Evolutionary conservation across 2,797 vertebrate genomes (phyloP).

Genomic region (Sebastes steindachneri): DNA sequence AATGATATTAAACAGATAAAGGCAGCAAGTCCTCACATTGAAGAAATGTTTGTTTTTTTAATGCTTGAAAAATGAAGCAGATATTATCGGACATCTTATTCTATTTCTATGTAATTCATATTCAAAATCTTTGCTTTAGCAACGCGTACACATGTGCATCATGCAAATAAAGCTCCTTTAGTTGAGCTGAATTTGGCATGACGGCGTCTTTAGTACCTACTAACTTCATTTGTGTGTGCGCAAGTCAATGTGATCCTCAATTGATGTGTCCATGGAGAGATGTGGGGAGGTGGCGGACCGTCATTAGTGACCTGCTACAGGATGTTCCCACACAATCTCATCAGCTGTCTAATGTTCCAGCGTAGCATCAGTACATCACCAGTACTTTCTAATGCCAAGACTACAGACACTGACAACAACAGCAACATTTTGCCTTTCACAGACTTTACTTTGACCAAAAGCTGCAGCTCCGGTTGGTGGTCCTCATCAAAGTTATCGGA

Average conservation of each 20-base stretch:
- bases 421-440: neutral
- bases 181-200: neutral
- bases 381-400: neutral
- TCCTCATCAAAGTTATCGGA: neutral
- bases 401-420: neutral
- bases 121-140: neutral
- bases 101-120: neutral
- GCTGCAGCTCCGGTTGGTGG: neutral
- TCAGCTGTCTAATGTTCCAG: slow-evolving; percentile 25
- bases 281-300: slow-evolving; percentile 1
- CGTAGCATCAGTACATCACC: slow-evolving; percentile 3
- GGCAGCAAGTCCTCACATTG: neutral
- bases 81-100: neutral
- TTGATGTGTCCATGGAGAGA: slow-evolving; percentile 24
- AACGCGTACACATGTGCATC: neutral
- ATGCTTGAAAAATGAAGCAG: neutral
- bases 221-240: neutral
- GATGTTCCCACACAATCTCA: slow-evolving; percentile 56
- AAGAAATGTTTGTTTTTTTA: neutral
- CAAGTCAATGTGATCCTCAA: neutral
- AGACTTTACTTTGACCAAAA: neutral
- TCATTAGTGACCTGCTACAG: slow-evolving; percentile 48
- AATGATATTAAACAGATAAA: neutral
- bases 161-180: neutral
- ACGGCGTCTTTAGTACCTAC: neutral